A percentile compares a stretch with the other conserved stretches of the same genome.
Evolutionary conservation across 2,888 invertebrate genomes (phyloP).

Genomic region (Spatulosminthurus flaviceps): DNA sequence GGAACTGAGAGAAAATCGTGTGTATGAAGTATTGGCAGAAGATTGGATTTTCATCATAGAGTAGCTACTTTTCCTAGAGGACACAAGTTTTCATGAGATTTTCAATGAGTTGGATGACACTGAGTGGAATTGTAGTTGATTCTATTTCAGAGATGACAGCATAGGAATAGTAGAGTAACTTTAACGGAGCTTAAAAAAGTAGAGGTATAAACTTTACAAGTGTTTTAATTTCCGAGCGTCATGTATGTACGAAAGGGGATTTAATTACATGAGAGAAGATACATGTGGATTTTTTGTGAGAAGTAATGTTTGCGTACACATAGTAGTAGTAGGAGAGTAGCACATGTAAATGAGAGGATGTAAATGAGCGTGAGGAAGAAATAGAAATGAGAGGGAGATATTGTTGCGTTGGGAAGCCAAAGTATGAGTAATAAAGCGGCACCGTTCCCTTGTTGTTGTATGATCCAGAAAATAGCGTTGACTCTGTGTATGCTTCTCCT

Average conservation of each 20-base stretch:
- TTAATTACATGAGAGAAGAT: too few species aligned
- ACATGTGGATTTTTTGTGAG: too few species aligned
- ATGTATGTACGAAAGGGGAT: too few species aligned
- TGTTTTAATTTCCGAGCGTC: too few species aligned
- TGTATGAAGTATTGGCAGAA: conserved; percentile 31
- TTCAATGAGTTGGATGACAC: not conserved
- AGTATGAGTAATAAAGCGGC: conserved; percentile 34
- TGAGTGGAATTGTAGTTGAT: not conserved
- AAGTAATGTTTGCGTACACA: too few species aligned
- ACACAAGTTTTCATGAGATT: conserved; percentile 19
- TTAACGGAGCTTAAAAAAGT: too few species aligned
- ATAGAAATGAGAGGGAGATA: not conserved
- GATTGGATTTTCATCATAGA: conserved; percentile 20
- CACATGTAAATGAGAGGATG: not conserved
- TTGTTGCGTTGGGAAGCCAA: not conserved
- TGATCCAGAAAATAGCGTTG: conserved; percentile 55
- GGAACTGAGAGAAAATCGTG: not conserved
- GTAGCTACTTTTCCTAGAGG: too few species aligned
- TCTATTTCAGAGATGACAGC: conserved; percentile 18
- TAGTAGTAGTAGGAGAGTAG: too few species aligned
- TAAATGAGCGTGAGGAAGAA: not conserved
- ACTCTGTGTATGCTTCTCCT: too few species aligned
- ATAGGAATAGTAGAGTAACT: not conserved
- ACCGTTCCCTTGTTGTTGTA: conserved; percentile 41
- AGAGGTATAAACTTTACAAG: too few species aligned